Conservation (phyloP, 2,113 vertebrate genomes). For the Chlamydotis undulata region DNA sequence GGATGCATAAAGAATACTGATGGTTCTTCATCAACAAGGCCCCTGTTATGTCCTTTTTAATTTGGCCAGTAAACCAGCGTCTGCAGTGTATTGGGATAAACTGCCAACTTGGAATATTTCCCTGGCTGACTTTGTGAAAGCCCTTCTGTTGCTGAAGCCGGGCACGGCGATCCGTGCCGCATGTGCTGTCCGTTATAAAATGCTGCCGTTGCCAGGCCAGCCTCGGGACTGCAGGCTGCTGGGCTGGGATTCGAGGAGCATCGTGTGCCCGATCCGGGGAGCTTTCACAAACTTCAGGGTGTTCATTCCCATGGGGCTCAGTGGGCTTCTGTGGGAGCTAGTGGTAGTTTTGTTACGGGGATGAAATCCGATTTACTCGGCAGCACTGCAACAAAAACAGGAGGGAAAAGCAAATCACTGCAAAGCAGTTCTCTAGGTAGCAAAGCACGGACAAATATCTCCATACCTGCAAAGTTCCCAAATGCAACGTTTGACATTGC, state of each 20-base stretch:
- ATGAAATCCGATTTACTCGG: neutral
- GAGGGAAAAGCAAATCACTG: neutral
- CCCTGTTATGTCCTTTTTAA: neutral
- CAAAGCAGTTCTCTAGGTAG: neutral
- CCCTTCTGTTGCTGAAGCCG: neutral
- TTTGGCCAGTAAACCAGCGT: neutral
- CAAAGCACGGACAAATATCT: neutral
- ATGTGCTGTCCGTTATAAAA: neutral
- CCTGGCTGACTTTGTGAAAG: neutral
- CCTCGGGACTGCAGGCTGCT: neutral
- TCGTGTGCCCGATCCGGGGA: neutral
- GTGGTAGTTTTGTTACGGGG: accelerated
- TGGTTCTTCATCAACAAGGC: constrained; percentile 1
- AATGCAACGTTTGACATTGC: neutral
- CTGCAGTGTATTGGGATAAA: neutral
- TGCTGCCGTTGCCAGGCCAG: constrained; percentile 3
- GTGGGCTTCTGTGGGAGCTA: neutral
- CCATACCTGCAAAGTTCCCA: accelerated
- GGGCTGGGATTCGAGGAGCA: neutral
- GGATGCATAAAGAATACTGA: neutral
- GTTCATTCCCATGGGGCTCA: accelerated
- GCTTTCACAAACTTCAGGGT: neutral
- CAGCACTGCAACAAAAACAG: neutral
- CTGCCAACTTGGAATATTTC: neutral
- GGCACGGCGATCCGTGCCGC: neutral